Conservation (phyloP, 2,888 invertebrate species). For the Nesidiocoris tenuis region DNA sequence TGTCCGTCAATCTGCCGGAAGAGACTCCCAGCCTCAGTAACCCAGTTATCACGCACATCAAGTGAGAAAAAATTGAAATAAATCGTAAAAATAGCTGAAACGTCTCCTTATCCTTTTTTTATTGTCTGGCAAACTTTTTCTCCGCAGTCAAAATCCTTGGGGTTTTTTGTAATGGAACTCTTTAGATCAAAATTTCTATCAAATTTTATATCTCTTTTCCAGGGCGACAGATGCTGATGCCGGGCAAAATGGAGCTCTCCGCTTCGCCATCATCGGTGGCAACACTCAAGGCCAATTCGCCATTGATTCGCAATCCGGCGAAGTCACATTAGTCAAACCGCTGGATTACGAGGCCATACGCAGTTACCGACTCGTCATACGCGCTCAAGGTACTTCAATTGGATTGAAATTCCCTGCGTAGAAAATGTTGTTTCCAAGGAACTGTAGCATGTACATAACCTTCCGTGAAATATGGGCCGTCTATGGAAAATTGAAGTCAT, state of each 20-base stretch:
- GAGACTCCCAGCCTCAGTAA: conserved; percentile 81
- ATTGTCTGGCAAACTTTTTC: too few species aligned
- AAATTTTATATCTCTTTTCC: conserved; percentile 39
- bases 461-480: too few species aligned
- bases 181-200: background rate
- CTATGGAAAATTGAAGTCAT: too few species aligned
- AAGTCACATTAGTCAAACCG: conserved; percentile 81
- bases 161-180: too few species aligned
- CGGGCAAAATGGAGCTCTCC: conserved; percentile 87
- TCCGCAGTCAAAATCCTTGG: too few species aligned
- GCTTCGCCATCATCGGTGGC: conserved; percentile 93
- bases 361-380: conserved; percentile 82
- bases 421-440: too few species aligned
- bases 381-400: conserved; percentile 72
- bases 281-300: conserved; percentile 91
- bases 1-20: conserved; percentile 83
- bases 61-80: too few species aligned
- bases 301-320: conserved; percentile 90
- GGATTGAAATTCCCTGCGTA: background rate
- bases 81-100: too few species aligned
- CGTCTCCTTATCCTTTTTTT: too few species aligned
- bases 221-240: conserved; percentile 90
- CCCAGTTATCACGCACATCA: conserved; percentile 78
- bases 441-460: too few species aligned
- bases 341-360: conserved; percentile 86